A percentile compares a stretch with the other conserved stretches of the same genome.
phyloP scores from a whole-genome alignment of 2,888 invertebrate genomes.

The Campopleginae sp. region DNA sequence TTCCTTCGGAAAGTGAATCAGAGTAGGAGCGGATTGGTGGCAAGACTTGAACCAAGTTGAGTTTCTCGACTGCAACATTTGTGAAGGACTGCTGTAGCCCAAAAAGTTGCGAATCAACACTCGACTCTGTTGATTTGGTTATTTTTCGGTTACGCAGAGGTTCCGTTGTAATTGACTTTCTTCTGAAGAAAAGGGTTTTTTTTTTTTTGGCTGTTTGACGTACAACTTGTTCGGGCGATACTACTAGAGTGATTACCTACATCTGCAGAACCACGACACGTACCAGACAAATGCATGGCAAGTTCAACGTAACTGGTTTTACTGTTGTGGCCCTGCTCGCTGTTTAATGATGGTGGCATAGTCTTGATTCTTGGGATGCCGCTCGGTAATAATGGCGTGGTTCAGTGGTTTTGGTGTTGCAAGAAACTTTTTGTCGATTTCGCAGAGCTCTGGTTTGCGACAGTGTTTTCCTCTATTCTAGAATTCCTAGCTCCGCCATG shows the following conservation, averaged over 20 bases:
- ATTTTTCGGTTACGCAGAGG: background rate
- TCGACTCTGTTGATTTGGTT: background rate
- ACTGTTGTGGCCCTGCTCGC: conserved; percentile 38
- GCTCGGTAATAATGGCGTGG: conserved; percentile 46
- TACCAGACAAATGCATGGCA: conserved; percentile 52
- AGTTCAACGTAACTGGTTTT: conserved; percentile 46
- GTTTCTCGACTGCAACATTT: background rate
- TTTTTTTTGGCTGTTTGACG: conserved; percentile 25
- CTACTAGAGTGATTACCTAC: conserved; percentile 67
- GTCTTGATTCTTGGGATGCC: conserved; percentile 53
- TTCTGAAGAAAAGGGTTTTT: background rate
- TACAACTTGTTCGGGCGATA: conserved; percentile 73
- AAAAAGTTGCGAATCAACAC: background rate
- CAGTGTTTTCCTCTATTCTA: conserved; percentile 46
- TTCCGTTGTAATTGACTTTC: background rate
- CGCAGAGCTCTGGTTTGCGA: conserved; percentile 36
- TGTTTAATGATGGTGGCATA: conserved; percentile 46
- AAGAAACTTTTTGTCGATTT: conserved; percentile 75
- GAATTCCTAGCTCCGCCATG: conserved; percentile 59
- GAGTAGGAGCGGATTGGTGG: background rate
- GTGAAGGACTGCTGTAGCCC: background rate
- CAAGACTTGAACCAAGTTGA: background rate
- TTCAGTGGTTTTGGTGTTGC: conserved; percentile 52
- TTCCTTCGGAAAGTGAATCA: background rate
- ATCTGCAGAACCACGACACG: conserved; percentile 72